Percentiles rank a stretch among this genome's conserved stretches.
These are phyloP conservation scores for Phortica variegata DNA, from an alignment of 1,140 invertebrate genomes.

Conservation along the genomic window DNA sequence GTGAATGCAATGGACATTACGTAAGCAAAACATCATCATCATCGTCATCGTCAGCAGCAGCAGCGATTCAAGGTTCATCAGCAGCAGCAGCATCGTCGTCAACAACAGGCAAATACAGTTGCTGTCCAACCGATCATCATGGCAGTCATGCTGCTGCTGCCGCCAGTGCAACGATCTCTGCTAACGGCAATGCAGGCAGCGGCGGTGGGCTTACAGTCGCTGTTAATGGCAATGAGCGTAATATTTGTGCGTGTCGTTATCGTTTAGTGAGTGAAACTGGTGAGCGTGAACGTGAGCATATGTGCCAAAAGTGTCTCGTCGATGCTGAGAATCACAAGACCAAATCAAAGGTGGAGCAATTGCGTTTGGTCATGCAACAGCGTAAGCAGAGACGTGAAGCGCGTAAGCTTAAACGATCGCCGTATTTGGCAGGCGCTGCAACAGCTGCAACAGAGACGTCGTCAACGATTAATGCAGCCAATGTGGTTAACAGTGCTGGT, in stretches of 20 bases:
- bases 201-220: constrained; percentile 2
- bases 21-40: constrained; percentile 3
- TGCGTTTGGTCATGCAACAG: constrained; percentile 85
- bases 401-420: constrained; percentile 71
- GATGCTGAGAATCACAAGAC: constrained; percentile 75
- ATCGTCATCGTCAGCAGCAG: not conserved
- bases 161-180: not conserved
- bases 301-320: constrained; percentile 58
- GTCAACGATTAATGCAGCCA: not conserved
- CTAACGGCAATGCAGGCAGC: not conserved
- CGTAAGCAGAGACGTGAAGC: constrained; percentile 77
- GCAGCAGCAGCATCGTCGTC: constrained; percentile 24
- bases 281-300: constrained; percentile 32
- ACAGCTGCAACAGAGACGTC: constrained; percentile 4
- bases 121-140: too few species aligned
- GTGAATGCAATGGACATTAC: constrained; percentile 45
- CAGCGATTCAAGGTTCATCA: not conserved
- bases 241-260: constrained; percentile 47
- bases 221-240: constrained; percentile 16
- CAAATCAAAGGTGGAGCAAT: constrained; percentile 80
- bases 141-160: too few species aligned
- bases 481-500: constrained; percentile 27
- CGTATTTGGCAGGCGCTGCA: constrained; percentile 63
- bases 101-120: too few species aligned
- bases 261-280: constrained; percentile 19